Evolutionary conservation across 2,888 invertebrate genomes (phyloP), one percentile per base, ranked within the genome.

Genomic region (Mesopsocus fuscifrons): DNA sequence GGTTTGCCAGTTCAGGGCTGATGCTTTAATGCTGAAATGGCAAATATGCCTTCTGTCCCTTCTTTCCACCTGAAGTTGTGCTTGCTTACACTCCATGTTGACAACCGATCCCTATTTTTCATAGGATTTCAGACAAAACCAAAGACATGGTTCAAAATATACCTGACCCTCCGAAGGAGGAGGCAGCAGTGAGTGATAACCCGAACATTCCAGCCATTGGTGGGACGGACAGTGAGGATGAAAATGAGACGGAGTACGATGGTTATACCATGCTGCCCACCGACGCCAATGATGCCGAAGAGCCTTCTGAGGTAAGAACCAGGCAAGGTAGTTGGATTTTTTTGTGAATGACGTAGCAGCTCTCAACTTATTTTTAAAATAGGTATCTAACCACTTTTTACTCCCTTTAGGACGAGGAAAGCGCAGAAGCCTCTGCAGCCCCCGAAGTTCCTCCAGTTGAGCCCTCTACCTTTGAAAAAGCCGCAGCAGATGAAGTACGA

Each of bases 191-290:
- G 11, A 9, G 26, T 26, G 26, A 6, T 11, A 26, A 26, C 11
- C 8, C 6, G 8, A 26, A 11, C 18, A 15, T 38, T 9, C 16
- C 16, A 3, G 20, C 11, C 20, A 20, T 15, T 20, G 18, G 5
- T 20, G 20, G 5, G 15, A 20, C 38, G 3, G 38, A 38, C 18
- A 38, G 38, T 21, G 38, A 38, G n/a, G 38, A 38, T 17, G 38
- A 38, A 3, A 11, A 26, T 11, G 38, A 38, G 5, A 17, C n/a
- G 20, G 5, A 13, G 3, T 20, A 38, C 20, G 38, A 38, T 5
- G 38, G 38, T n/a, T 38, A 38, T 38, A 20, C 15, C 15, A 38
- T 38, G 38, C 20, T 38, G 8, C 38, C 38, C 20, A 17, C 17
- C 17, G 38, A 38, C 20, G 8, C 21, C 15, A 20, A 38, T 18